phyloP scores from a whole-genome alignment of 2,113 vertebrate species.

The Etia nguti region DNA sequence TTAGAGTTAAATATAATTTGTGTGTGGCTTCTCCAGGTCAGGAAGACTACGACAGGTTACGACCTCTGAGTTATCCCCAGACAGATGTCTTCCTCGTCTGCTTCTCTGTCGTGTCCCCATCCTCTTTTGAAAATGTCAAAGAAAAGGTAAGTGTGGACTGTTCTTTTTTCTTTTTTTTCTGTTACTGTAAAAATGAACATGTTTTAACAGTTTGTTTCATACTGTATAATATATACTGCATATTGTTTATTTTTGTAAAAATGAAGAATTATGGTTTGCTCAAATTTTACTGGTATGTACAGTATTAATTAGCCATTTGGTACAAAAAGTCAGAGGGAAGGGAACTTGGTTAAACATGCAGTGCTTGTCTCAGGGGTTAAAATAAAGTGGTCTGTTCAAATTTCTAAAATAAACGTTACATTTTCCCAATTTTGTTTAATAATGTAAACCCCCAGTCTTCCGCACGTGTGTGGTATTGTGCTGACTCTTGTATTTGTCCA shows the following conservation, averaged over 20 bases:
- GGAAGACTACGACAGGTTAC: conserved; percentile 99
- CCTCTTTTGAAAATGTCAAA: conserved; percentile 99
- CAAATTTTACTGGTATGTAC: background rate
- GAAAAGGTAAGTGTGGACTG: conserved; percentile 81
- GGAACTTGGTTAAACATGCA: background rate
- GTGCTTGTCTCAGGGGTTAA: background rate
- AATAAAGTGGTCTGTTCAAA: background rate
- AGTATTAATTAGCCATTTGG: background rate
- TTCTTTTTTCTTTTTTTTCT: accelerated
- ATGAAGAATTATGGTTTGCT: background rate
- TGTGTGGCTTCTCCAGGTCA: conserved; percentile 78
- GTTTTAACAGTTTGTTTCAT: background rate
- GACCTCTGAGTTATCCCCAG: conserved; percentile 98
- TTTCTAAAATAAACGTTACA: background rate
- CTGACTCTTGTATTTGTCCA: background rate
- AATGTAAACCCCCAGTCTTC: background rate
- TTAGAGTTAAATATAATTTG: background rate
- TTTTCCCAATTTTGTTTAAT: background rate
- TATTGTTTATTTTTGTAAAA: background rate
- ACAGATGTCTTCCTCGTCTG: conserved; percentile 99
- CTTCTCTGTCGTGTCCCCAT: conserved; percentile 98
- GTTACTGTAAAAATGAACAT: background rate
- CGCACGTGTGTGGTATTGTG: background rate
- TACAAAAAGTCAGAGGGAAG: background rate
- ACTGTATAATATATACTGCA: background rate